Base-by-base conservation (phyloP, 2,888 invertebrate species). In the Tetranychus truncatus region DNA sequence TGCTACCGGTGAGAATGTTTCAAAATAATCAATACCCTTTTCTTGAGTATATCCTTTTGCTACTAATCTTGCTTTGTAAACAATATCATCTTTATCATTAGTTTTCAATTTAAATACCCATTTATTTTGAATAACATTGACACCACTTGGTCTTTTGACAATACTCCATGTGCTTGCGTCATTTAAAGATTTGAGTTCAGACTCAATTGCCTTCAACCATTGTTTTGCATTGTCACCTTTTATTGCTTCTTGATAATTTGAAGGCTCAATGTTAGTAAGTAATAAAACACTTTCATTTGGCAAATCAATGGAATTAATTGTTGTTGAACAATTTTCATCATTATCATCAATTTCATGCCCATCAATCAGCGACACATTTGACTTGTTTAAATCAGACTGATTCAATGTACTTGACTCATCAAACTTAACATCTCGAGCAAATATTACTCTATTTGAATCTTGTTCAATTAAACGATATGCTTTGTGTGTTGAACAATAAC, bases 391-490 rank as follows among this genome's bases (percentile, higher is more conserved):
- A 46, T 46, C 46, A 46, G 7, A 9, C 11, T 46, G 46, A 9
- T 46, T 46, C 7, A 46, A 46, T 9, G 2, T 46, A 46, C 9
- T 11, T 46, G 7, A 9, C 11, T 46, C 46, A 11, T 46, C 46
- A 46, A 46, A 46, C 46, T 46, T 46, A 2, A 46, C 46, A 46
- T 46, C 46, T 9, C 46, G 11, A n/a, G 21, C 72, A 46, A 65
- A n/a, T 15, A 45, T 66, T 66, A 74, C 66, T 15, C 11, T 9
- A 45, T 72, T n/a, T 7, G 75, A 46, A 9, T 72, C 71, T 9
- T n/a, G 20, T 8, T 66, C 55, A 15, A 45, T 75, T 4, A 76
- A 34, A 11, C 77, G 15, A 46, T 77, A 76, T 0, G 76, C 73
- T 24, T 74, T 73, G 9, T 34, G 45, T 44, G 20, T 34, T 1